Evolutionary conservation across 2,888 invertebrate genomes (phyloP).

Genomic region (Girardia tigrina): DNA sequence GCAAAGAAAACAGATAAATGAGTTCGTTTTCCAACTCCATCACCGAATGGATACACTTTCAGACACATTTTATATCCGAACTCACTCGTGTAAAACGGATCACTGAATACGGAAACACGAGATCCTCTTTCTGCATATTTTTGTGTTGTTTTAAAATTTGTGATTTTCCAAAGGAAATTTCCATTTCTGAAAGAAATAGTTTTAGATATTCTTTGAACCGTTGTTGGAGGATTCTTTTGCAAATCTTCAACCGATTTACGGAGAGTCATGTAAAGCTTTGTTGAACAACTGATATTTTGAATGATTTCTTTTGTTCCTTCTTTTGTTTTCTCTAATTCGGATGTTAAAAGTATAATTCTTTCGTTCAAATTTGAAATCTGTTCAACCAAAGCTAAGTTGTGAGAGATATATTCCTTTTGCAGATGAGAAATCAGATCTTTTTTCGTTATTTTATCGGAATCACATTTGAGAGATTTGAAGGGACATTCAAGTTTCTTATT

Average conservation of each 20-base stretch:
- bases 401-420: not conserved
- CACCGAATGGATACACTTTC: not conserved
- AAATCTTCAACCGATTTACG: too few relatives aligned
- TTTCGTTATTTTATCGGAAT: too few relatives aligned
- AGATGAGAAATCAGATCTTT: too few relatives aligned
- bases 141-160: not conserved
- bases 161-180: not conserved
- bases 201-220: too few relatives aligned
- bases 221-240: too few relatives aligned
- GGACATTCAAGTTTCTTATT: not conserved
- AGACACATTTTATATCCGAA: conserved; percentile 5
- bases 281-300: too few relatives aligned
- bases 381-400: not conserved
- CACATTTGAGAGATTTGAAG: too few relatives aligned
- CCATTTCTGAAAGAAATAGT: not conserved
- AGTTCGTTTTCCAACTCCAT: not conserved
- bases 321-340: not conserved
- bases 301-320: too few relatives aligned
- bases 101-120: not conserved
- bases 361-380: too few relatives aligned
- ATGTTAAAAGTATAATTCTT: not conserved
- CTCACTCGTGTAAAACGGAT: conserved; percentile 5
- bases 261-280: too few relatives aligned
- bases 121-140: not conserved
- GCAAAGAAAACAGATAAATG: conserved; percentile 11